These are phyloP conservation scores for Drosophila melanogaster DNA, from an alignment of 1,140 invertebrate genomes.

Conservation along the genomic window Release_6_plus_ISO1_MT NT_033777.3:23801001-23801500, in stretches of 20 bases:
- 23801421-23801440: conserved; percentile 29
- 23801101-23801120: conserved; percentile 76
- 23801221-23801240: conserved; percentile 70
- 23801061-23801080: conserved; percentile 24
- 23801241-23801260: conserved; percentile 40
- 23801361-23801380: conserved; percentile 42
- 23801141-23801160: conserved; percentile 29
- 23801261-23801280: conserved; percentile 15
- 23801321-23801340: conserved; percentile 25
- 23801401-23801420: conserved; percentile 54
- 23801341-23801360: conserved; percentile 53
- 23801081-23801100: conserved; percentile 45
- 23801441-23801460: conserved; percentile 23
- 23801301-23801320: conserved; percentile 57
- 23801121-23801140: conserved; percentile 32
- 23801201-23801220: conserved; percentile 66
- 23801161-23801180: conserved; percentile 10
- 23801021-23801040: conserved; percentile 80
- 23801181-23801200: conserved; percentile 12
- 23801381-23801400: conserved; percentile 54
- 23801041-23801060: conserved; percentile 71
- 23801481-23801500: conserved; percentile 10
- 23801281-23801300: conserved; percentile 49
- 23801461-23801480: conserved; percentile 15
- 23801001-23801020: conserved; percentile 66